phyloP scores from a whole-genome alignment of 2,888 invertebrate genomes.

The Ditylenchus weischeri region DNA sequence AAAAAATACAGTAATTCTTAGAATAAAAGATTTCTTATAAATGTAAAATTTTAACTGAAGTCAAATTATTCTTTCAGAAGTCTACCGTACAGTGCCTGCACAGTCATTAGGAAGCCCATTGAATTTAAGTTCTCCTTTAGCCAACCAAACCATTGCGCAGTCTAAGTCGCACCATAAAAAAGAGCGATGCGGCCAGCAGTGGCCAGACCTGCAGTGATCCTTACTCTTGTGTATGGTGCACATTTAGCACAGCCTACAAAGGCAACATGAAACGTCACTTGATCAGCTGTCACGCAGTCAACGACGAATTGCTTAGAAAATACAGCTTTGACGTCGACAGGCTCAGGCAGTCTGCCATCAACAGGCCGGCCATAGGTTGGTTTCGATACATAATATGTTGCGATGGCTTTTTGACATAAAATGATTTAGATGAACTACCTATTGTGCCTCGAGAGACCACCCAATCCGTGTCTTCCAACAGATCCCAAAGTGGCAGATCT shows the following conservation, averaged over 20 bases:
- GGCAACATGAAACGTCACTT: constrained; percentile 56
- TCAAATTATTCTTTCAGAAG: too few species aligned
- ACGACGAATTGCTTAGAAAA: constrained; percentile 12
- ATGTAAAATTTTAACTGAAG: too few species aligned
- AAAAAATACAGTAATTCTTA: too few species aligned
- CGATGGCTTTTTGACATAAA: too few species aligned
- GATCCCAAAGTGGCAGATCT: neutral
- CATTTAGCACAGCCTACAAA: constrained; percentile 15
- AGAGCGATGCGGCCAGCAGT: constrained; percentile 2
- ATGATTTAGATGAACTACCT: neutral
- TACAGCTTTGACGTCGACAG: constrained; percentile 22
- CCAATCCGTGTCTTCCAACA: neutral
- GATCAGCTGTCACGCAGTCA: constrained; percentile 24
- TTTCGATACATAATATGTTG: too few species aligned
- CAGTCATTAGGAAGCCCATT: neutral
- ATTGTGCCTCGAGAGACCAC: neutral
- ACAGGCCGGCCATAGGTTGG: constrained; percentile 12
- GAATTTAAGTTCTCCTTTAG: neutral
- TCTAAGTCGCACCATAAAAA: neutral
- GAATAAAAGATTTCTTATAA: too few species aligned
- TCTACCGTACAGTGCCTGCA: too few species aligned
- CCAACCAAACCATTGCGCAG: neutral
- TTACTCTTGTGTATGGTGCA: constrained; percentile 15
- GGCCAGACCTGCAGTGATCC: constrained; percentile 1
- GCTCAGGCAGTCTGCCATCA: constrained; percentile 15